Evolutionary conservation across 2,797 vertebrate species (phyloP).

Genomic region (Onychomys leucogaster): DNA sequence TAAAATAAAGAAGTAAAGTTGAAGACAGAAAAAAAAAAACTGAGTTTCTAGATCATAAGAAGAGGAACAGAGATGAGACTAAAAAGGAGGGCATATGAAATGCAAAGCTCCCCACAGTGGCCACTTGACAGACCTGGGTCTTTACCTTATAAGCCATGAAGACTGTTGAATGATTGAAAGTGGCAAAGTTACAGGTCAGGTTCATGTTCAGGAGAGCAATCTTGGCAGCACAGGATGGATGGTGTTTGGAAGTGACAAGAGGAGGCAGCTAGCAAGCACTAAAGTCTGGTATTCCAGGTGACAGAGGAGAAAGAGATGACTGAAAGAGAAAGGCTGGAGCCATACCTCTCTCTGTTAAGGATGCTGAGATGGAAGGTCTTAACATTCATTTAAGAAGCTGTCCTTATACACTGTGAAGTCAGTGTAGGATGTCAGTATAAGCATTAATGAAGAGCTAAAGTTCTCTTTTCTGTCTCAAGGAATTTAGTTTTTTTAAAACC

Average conservation of each 20-base stretch:
- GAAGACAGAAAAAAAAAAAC: no score
- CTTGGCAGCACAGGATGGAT: neutral
- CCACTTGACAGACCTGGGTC: neutral
- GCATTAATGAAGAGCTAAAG: no score
- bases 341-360: neutral
- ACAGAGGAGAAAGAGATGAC: neutral
- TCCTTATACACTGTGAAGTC: neutral
- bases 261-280: neutral
- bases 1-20: no score
- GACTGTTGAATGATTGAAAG: neutral
- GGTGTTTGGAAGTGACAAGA: constrained; percentile 3
- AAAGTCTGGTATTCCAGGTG: neutral
- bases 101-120: neutral
- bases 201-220: constrained; percentile 29
- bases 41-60: neutral
- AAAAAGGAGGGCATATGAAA: neutral
- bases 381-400: constrained; percentile 34
- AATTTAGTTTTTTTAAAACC: neutral
- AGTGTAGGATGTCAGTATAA: neutral
- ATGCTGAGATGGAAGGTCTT: constrained; percentile 6
- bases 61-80: neutral
- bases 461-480: no score
- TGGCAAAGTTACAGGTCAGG: neutral
- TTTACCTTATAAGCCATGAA: neutral
- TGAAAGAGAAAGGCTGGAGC: neutral